Percentiles rank a stretch among this genome's conserved stretches.
Conservation (phyloP, 2,888 invertebrate genomes). For the Hyppa rectilinea region DNA sequence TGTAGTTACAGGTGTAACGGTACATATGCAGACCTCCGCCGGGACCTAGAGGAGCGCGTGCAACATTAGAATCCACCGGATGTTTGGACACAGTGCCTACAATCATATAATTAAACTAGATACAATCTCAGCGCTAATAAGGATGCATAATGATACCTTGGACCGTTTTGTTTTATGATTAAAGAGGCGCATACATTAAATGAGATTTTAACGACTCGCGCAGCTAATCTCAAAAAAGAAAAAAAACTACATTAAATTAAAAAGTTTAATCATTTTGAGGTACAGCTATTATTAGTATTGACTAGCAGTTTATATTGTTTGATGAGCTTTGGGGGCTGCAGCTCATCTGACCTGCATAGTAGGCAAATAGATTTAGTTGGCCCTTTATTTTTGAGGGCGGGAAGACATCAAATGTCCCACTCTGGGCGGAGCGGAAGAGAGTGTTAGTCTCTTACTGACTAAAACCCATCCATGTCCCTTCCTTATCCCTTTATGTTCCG, state of each 20-base stretch:
- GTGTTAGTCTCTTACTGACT: too few relatives aligned
- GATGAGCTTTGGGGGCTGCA: too few relatives aligned
- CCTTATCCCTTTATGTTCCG: too few relatives aligned
- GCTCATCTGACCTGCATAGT: too few relatives aligned
- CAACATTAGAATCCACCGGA: constrained; percentile 16
- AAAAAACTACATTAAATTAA: too few relatives aligned
- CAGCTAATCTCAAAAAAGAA: background rate
- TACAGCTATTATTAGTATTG: background rate
- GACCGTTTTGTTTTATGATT: constrained; percentile 6
- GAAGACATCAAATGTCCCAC: too few relatives aligned
- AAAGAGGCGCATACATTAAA: background rate
- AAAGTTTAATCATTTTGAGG: background rate
- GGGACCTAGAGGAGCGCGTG: too few relatives aligned
- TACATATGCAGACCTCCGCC: background rate
- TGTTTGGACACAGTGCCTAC: constrained; percentile 11
- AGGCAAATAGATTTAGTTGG: background rate
- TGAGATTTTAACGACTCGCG: background rate
- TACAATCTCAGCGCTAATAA: constrained; percentile 17
- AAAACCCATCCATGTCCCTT: too few relatives aligned
- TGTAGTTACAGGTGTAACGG: background rate
- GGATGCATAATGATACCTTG: constrained; percentile 1
- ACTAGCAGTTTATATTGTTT: background rate
- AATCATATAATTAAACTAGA: constrained; percentile 26
- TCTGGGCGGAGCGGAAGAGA: too few relatives aligned
- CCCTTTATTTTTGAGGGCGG: too few relatives aligned